phyloP scores from a whole-genome alignment of 1,140 invertebrate species.

The Scaptodrosophila lebanonensis region DNA sequence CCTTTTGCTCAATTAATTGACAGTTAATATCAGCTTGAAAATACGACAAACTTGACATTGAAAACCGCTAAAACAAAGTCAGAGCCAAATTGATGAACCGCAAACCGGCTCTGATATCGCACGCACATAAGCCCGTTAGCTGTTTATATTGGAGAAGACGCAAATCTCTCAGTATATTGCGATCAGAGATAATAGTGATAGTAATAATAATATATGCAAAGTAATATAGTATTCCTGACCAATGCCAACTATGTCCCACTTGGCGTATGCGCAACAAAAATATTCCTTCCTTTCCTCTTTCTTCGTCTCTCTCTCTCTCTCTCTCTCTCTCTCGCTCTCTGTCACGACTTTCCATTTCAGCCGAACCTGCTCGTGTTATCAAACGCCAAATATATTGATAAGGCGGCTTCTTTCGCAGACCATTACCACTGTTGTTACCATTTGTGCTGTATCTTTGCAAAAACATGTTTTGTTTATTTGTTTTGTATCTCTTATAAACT shows the following conservation, averaged over 20 bases:
- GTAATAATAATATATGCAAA: too few species aligned
- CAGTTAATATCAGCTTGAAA: too few species aligned
- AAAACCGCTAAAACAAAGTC: too few species aligned
- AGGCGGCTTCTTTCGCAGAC: background rate
- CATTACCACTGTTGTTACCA: background rate
- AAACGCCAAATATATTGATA: too few species aligned
- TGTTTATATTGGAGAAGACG: too few species aligned
- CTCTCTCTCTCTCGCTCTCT: slow-evolving; percentile 3
- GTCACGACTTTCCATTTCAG: background rate
- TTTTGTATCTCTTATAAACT: slow-evolving; percentile 17
- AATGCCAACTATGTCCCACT: slow-evolving; percentile 12
- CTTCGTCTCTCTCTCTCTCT: background rate
- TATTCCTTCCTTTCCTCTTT: background rate
- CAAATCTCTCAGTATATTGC: background rate
- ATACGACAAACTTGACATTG: too few species aligned
- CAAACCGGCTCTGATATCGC: too few species aligned
- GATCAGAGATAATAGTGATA: background rate
- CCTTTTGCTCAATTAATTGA: too few species aligned
- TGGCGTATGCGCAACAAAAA: slow-evolving; percentile 1
- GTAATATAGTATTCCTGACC: slow-evolving; percentile 16
- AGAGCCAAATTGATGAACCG: too few species aligned
- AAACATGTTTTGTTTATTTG: slow-evolving; percentile 20
- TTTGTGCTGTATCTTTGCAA: slow-evolving; percentile 18
- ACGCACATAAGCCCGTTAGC: background rate
- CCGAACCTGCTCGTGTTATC: too few species aligned